Conservation (phyloP, 2,113 vertebrate genomes). For the Oncorhynchus clarkii region DNA sequence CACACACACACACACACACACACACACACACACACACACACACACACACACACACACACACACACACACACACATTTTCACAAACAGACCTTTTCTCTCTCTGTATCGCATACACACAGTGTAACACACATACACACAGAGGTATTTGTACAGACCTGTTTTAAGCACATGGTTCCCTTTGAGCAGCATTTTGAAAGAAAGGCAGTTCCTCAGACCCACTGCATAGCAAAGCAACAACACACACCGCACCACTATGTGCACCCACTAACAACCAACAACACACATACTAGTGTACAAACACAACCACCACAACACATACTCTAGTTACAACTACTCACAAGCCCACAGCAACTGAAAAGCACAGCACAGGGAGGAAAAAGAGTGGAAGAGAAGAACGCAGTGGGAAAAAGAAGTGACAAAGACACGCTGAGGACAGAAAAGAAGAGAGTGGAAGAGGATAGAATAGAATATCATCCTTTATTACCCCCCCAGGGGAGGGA, state of each 20-base stretch:
- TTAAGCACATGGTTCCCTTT: slow-evolving; percentile 76
- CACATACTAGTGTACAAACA: background rate
- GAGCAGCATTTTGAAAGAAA: slow-evolving; percentile 77
- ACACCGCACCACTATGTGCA: slow-evolving; percentile 30
- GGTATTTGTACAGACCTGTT: slow-evolving; percentile 75
- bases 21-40: slow-evolving; percentile 19
- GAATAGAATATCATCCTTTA: slow-evolving; percentile 81
- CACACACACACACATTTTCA: background rate
- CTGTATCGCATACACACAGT: slow-evolving; percentile 11
- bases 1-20: background rate
- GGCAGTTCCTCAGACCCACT: slow-evolving; percentile 70
- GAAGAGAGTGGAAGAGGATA: slow-evolving; percentile 65
- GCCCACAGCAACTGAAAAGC: slow-evolving; percentile 17
- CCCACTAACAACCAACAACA: slow-evolving; percentile 15
- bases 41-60: background rate
- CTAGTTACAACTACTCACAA: background rate
- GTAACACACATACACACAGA: slow-evolving; percentile 33
- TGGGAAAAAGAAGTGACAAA: slow-evolving; percentile 44
- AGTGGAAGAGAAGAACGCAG: slow-evolving; percentile 39
- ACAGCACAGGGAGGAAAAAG: slow-evolving; percentile 18
- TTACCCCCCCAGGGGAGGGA: slow-evolving; percentile 68
- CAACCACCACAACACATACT: background rate
- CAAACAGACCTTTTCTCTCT: slow-evolving; percentile 21
- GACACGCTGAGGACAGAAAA: slow-evolving; percentile 51
- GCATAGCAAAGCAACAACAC: slow-evolving; percentile 54